A percentile compares a stretch with the other conserved stretches of the same genome.
Conservation (phyloP, 2,888 invertebrate genomes). For the Mayetiola destructor region DNA sequence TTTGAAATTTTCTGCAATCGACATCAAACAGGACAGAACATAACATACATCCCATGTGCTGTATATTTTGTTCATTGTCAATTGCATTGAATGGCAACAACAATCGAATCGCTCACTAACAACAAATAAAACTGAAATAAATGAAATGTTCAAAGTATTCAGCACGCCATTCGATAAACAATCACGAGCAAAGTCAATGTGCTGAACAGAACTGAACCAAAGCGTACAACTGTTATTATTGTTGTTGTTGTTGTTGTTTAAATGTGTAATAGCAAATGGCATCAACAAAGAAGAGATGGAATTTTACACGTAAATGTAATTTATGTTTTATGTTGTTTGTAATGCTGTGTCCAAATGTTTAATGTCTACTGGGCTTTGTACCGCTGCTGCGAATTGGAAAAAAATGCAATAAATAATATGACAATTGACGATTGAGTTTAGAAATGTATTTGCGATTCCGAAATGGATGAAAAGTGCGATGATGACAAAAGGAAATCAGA, state of each 20-base stretch:
- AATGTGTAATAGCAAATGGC: too few relatives aligned
- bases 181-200: neutral
- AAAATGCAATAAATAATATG: conserved; percentile 1
- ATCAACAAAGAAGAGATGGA: conserved; percentile 2
- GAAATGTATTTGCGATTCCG: neutral
- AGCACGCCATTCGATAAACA: neutral
- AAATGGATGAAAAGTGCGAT: neutral
- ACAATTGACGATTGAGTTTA: conserved; percentile 1
- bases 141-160: neutral
- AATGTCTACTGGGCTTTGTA: neutral
- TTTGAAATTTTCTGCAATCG: conserved; percentile 10
- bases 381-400: too few relatives aligned
- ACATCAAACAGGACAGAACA: conserved; percentile 8
- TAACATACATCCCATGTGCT: neutral
- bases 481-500: neutral
- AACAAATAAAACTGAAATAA: too few relatives aligned
- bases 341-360: too few relatives aligned
- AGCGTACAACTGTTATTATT: conserved; percentile 1
- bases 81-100: too few relatives aligned
- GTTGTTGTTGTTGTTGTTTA: too few relatives aligned
- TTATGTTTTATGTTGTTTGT: too few relatives aligned
- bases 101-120: neutral
- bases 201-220: neutral
- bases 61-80: too few relatives aligned
- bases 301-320: conserved; percentile 6